Evolutionary conservation across 2,113 vertebrate genomes (phyloP), one percentile per base, ranked within the genome.

Genomic region (Bubalus kerabau): DNA sequence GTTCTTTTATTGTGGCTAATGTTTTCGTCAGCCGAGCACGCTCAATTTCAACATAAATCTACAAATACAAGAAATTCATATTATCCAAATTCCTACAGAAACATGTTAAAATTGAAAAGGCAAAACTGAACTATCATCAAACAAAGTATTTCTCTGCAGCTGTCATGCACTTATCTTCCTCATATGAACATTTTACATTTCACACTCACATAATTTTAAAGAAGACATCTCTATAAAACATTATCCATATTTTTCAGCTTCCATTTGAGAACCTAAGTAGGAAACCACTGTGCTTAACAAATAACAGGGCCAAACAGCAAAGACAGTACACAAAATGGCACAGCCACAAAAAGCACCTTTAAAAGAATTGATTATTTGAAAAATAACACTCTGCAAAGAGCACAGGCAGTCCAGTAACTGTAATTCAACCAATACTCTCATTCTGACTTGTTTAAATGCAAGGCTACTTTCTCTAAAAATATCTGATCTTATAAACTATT

Each of bases 41-140:
- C 94, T 99, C 99, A 6, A 99, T 99, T 98, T 99, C 99, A 85
- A 99, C 99, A 28, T 99, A 99, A 59, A 99, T 99, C 99, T 99
- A 98, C 52, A 98, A 96, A 59, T 76, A 23, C 54, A 14, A 93
- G 48, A 97, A 57, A 95, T 16, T 17, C 48, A 13, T 23, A 28
- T 56, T 26, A 93, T 90, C 57, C 71, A 97, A 97, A 90, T 59
- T 86, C 40, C 11, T 76, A 74, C 3, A 76, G 9, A 96, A 91
- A 46, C 52, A 11, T 21, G 24, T 52, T 95, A 95, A 71, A 82
- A 83, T 57, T 93, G 94, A 96, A 88, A 95, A 71, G 56, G 32
- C 2, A 56, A 32, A 88, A 94, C 2, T 76, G 15, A 26, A 26
- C 59, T 36, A 60, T 30, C 60, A 50, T 30, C 64, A 26, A 62